phyloP scores from a whole-genome alignment of 23 tunicate species.

The Diplosoma virens region DNA sequence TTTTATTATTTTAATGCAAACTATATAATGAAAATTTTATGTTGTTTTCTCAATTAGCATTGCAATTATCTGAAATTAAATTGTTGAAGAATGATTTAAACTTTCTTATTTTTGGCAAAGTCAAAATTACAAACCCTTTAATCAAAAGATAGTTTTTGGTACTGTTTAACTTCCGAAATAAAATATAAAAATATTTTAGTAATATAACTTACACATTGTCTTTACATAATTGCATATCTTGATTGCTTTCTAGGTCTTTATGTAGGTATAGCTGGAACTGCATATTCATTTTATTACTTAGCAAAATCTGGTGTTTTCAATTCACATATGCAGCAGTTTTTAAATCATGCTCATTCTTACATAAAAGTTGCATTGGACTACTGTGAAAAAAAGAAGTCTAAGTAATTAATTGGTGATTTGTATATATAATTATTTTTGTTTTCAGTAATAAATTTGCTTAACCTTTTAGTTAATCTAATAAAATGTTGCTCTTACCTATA shows the following conservation, averaged over 20 bases:
- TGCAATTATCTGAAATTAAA: neutral
- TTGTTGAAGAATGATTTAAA: neutral
- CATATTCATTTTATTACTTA: constrained; percentile 47
- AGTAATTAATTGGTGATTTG: neutral
- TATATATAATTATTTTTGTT: too few species aligned
- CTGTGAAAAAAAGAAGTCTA: neutral
- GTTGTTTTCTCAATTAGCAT: neutral
- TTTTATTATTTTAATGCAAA: neutral
- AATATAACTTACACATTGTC: too few species aligned
- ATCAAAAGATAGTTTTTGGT: too few species aligned
- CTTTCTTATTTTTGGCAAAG: too few species aligned
- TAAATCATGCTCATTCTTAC: constrained; percentile 32
- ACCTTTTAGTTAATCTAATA: too few species aligned
- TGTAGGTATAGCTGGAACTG: constrained; percentile 48
- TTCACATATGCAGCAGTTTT: neutral
- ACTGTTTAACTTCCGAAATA: too few species aligned
- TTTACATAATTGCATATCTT: too few species aligned
- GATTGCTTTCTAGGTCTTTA: constrained; percentile 41
- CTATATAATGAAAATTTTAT: too few species aligned
- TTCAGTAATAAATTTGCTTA: too few species aligned
- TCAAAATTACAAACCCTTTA: too few species aligned
- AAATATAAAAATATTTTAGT: too few species aligned
- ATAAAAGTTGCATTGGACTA: constrained; percentile 30
- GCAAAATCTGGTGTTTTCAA: constrained; percentile 34
- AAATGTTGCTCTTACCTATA: too few species aligned